Evolutionary conservation across 2,797 vertebrate genomes (phyloP), one percentile per base, ranked within the genome.

Genomic region (Megaceryle alcyon): DNA sequence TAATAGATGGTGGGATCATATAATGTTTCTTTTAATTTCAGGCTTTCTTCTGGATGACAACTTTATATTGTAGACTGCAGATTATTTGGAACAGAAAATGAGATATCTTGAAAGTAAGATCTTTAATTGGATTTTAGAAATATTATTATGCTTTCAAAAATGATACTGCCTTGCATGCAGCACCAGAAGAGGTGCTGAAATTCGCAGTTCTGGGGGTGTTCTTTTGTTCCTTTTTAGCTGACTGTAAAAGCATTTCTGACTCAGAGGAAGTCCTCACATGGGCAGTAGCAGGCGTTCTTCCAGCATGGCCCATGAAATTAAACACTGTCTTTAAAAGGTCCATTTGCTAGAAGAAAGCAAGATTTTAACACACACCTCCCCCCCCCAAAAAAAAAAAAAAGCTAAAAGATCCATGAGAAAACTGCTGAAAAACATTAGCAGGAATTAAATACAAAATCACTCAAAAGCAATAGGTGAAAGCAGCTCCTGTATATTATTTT

Each of bases 21-120:
- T 68, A 92, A 80, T 59, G 18, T 91, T 95, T 80, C 79, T 77
- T 86, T 94, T 94, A 95, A 94, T 91, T 95, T 94, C 31, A 54
- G 35, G 68, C 19, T 19, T 72, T 82, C 48, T 61, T 87, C 35
- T 72, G 65, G 29, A 94, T 96, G 94, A 91, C 82, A 90, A 78
- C 91, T 54, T 72, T 85, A 65, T 54, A 82, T 29, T 37, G 19
- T 48, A 82, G 65, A 82, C 59, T 64, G 33, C 29, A 91, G 59
- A 64, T 59, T 56, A 61, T 95, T 78, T 92, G 70, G 81, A 92
- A 88, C 25, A 94, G 49, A 96, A 96, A 89, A 72, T 88, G 89
- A 87, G 31, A 68, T 41, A 23, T 29, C 31, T 71, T 84, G 44
- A 82, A 73, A 90, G 29, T 37, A 85, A 65, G 44, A 85, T 63